Conservation (phyloP, 2,888 invertebrate species). For the Acleris cristana region DNA sequence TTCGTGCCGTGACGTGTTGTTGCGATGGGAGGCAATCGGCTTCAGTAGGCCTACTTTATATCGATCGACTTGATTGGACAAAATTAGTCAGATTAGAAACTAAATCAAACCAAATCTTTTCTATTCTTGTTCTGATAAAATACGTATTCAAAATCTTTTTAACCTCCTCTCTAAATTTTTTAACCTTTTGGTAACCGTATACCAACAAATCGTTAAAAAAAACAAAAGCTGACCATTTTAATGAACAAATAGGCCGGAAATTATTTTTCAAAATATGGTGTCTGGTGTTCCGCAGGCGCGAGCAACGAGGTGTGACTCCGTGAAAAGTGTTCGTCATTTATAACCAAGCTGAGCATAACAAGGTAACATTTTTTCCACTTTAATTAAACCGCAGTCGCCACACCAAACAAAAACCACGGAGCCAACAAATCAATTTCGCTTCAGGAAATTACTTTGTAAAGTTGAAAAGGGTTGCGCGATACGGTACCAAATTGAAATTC, state of each 20-base stretch:
- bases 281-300: constrained; percentile 13
- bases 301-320: constrained; percentile 29
- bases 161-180: too few relatives aligned
- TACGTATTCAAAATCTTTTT: too few relatives aligned
- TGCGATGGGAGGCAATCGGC: neutral
- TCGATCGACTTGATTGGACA: too few relatives aligned
- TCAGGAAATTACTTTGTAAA: constrained; percentile 81
- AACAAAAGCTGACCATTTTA: neutral
- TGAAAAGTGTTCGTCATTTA: constrained; percentile 35
- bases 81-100: too few relatives aligned
- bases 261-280: constrained; percentile 12
- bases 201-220: too few relatives aligned
- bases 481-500: constrained; percentile 81
- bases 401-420: constrained; percentile 74
- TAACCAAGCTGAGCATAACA: constrained; percentile 35
- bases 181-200: too few relatives aligned
- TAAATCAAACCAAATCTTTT: too few relatives aligned
- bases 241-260: constrained; percentile 10
- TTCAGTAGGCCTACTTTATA: too few relatives aligned
- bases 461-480: constrained; percentile 77
- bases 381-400: constrained; percentile 73
- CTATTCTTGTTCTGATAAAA: too few relatives aligned
- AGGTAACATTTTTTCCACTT: constrained; percentile 55
- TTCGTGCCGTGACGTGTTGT: neutral
- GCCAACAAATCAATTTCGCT: constrained; percentile 80